Percentiles rank a stretch among this genome's conserved stretches.
These are phyloP conservation scores for Acromyrmex charruanus DNA, from an alignment of 1,140 invertebrate species.

Conservation along the genomic window DNA sequence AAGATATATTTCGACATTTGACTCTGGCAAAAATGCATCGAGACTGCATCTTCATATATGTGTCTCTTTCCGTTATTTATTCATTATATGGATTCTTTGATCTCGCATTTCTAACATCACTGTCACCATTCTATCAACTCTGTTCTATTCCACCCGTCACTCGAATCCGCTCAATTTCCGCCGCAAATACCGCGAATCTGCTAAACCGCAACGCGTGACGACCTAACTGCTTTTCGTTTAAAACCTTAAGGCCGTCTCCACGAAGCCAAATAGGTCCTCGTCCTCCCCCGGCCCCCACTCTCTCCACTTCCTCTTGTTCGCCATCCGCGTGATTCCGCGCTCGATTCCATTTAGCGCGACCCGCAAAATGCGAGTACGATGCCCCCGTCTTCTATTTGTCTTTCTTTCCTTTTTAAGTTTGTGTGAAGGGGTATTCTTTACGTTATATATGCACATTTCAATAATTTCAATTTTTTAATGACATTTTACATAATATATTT, in stretches of 20 bases:
- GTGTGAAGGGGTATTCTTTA: background rate
- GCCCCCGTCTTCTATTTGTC: slow-evolving; percentile 15
- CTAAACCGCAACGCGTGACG: slow-evolving; percentile 81
- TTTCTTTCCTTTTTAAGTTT: slow-evolving; percentile 31
- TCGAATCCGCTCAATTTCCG: slow-evolving; percentile 79
- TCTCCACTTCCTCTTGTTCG: slow-evolving; percentile 45
- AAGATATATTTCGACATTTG: background rate
- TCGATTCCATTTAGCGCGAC: slow-evolving; percentile 64
- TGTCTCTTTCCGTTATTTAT: slow-evolving; percentile 5
- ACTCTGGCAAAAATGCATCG: background rate
- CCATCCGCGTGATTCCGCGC: slow-evolving; percentile 58
- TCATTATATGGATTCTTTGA: background rate
- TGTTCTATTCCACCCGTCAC: slow-evolving; percentile 53
- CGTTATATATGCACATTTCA: background rate
- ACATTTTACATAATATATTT: background rate
- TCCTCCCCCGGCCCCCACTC: slow-evolving; percentile 9
- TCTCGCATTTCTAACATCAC: slow-evolving; percentile 11
- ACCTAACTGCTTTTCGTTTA: slow-evolving; percentile 82
- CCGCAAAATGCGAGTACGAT: slow-evolving; percentile 61
- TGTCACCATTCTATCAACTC: slow-evolving; percentile 55
- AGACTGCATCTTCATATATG: too few species aligned
- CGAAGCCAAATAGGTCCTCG: slow-evolving; percentile 52
- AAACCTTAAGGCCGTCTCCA: slow-evolving; percentile 74
- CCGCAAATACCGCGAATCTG: slow-evolving; percentile 68
- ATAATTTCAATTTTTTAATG: slow-evolving; percentile 23